A percentile compares a stretch with the other conserved stretches of the same genome.
Evolutionary conservation across 2,113 vertebrate genomes (phyloP).

Genomic region (Hemiscyllium ocellatum): DNA sequence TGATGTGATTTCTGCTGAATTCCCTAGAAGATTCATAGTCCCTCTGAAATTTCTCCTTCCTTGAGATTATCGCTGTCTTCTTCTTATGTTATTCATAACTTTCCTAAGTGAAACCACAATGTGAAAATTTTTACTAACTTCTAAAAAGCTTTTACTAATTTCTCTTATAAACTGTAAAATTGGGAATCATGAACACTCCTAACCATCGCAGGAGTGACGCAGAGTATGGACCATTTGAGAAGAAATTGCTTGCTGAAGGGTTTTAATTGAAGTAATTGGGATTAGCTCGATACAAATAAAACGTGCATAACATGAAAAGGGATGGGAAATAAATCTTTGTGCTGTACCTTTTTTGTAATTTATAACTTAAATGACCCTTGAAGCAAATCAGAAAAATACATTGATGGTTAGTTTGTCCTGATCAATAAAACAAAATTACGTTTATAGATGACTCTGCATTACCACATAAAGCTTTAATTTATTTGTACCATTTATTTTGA

Average conservation of each 20-base stretch:
- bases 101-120: background rate
- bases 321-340: background rate
- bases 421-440: slow-evolving; percentile 19
- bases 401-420: background rate
- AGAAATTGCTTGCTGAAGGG: background rate
- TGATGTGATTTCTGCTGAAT: background rate
- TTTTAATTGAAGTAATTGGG: background rate
- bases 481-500: slow-evolving; percentile 21
- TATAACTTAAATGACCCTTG: slow-evolving; percentile 3
- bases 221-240: background rate
- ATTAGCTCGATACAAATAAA: background rate
- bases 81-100: background rate
- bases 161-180: background rate
- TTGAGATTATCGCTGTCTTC: background rate
- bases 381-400: background rate
- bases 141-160: no score
- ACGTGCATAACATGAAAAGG: background rate
- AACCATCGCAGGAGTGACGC: background rate
- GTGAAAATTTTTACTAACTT: background rate
- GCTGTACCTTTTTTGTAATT: background rate
- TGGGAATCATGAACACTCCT: background rate
- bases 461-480: background rate
- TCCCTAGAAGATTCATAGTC: background rate
- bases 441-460: slow-evolving; percentile 24
- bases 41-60: background rate